phyloP scores from a whole-genome alignment of 2,797 vertebrate species.

The Oophaga sylvatica region DNA sequence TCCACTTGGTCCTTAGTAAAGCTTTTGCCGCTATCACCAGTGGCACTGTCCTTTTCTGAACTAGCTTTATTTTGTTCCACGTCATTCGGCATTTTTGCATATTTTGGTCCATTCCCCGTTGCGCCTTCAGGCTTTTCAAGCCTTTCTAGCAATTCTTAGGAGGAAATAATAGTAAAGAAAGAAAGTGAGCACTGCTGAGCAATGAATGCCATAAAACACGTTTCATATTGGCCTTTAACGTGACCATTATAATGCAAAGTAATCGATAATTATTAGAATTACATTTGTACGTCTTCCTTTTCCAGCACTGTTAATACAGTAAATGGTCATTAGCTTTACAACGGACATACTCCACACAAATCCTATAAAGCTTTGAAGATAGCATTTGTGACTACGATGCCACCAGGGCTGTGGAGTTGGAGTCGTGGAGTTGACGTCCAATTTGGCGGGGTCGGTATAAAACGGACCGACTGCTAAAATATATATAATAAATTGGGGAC shows the following conservation, averaged over 20 bases:
- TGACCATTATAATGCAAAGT: not conserved
- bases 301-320: not conserved
- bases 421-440: no score
- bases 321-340: not conserved
- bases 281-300: no score
- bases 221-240: not conserved
- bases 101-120: slow-evolving; percentile 79
- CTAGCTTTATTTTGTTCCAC: slow-evolving; percentile 71
- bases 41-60: slow-evolving; percentile 69
- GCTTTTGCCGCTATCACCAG: slow-evolving; percentile 79
- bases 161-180: slow-evolving; percentile 45
- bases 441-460: no score
- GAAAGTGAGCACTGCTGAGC: not conserved
- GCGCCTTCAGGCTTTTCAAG: slow-evolving; percentile 88
- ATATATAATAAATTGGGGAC: no score
- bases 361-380: not conserved
- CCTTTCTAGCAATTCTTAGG: slow-evolving; percentile 84
- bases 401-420: no score
- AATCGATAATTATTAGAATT: not conserved
- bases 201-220: not conserved
- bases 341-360: not conserved
- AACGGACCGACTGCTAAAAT: no score
- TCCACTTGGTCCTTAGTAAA: slow-evolving; percentile 92
- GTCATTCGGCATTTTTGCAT: slow-evolving; percentile 75
- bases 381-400: not conserved